Conservation (phyloP, 1,140 invertebrate species). For the Myzus persicae region DNA sequence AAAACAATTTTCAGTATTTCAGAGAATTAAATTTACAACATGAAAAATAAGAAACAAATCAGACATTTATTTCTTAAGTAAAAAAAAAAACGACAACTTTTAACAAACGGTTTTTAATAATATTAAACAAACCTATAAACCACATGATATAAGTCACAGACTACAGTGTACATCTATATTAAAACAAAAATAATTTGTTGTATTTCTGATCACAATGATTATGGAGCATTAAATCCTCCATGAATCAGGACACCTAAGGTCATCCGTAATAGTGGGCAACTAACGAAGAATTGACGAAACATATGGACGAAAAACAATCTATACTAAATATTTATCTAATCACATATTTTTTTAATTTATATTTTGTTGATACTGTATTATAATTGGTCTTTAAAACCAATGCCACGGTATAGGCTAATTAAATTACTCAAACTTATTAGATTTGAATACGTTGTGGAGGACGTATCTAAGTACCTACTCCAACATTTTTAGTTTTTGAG, state of each 20-base stretch:
- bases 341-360: background rate
- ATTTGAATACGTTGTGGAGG: background rate
- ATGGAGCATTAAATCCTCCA: background rate
- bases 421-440: too few species aligned
- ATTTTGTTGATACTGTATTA: background rate
- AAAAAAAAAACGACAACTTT: background rate
- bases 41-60: too few species aligned
- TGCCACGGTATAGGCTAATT: too few species aligned
- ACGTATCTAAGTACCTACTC: too few species aligned
- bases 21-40: too few species aligned
- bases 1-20: too few species aligned
- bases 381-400: background rate
- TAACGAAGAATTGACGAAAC: background rate
- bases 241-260: background rate
- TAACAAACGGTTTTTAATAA: background rate
- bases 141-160: background rate
- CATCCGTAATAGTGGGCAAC: background rate
- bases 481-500: background rate
- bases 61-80: too few species aligned
- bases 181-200: background rate
- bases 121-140: background rate
- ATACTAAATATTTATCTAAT: background rate
- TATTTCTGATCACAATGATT: background rate
- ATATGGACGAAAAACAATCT: background rate
- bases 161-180: background rate